Base-by-base conservation (phyloP, 2,113 vertebrate genomes). In the Myanophis thanlyinensis region DNA sequence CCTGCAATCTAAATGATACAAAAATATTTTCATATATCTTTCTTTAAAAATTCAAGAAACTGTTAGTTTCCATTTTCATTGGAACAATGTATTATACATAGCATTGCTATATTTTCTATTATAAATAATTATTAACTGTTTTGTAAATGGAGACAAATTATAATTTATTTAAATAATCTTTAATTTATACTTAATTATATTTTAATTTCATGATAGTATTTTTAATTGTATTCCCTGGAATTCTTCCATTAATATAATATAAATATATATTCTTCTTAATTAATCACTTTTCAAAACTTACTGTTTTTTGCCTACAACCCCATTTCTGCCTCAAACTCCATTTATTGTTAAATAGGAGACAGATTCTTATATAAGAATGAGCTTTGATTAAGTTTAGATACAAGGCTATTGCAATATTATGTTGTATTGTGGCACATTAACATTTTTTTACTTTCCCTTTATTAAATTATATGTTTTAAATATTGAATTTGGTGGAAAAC, bases 321-420 rank as follows among this genome's bases (percentile, higher is more conserved):
- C 46, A 46, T 8, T 90, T n/a, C 11, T 18, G 12, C 89, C 20
- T 44, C 27, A 85, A 15, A 23, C 27, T 53, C 23, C 40, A 53
- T 85, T 80, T 40, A 80, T 85, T 47, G 15, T 10, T 91, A 46
- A 91, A 20, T 9, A 86, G 27, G 15, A 18, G 56, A 23, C 54
- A 52, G 85, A 23, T 44, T 88, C 8, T 35, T 48, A 59, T 73
- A 51, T 2, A 88, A 88, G 15, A 52, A 88, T 40, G 4, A 30
- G 47, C 35, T 91, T 51, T 87, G n/a, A 22, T 44, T 30, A 8
- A 30, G 46, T 25, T 12, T 92, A 73, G 56, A 51, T 5, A 6
- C 85, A 95, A 95, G 93, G 94, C 89, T 56, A 91, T 93, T 94
- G 91, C 91, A 92, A 56, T 94, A 84, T 93, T 90, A 90, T 91